Evolutionary conservation across 2,888 invertebrate genomes (phyloP).

Genomic region (Podotricha telesiphe): DNA sequence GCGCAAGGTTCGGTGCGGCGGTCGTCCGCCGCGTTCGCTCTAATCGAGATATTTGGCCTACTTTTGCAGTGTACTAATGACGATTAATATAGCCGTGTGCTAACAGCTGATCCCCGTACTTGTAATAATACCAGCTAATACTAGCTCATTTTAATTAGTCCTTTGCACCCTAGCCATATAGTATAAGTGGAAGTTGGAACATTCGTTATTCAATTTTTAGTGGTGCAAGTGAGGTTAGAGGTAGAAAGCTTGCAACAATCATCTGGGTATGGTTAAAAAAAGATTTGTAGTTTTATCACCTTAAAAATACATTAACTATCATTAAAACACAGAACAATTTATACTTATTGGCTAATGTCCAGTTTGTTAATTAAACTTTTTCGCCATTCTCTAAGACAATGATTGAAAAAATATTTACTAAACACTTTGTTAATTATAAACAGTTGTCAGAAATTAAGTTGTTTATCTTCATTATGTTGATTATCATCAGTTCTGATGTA

Average conservation of each 20-base stretch:
- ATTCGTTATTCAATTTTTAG: neutral
- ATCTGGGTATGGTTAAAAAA: slow-evolving; percentile 9
- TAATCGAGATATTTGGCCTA: slow-evolving; percentile 79
- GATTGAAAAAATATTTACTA: slow-evolving; percentile 26
- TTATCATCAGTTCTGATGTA: neutral
- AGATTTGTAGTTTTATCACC: neutral
- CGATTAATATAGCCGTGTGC: slow-evolving; percentile 79
- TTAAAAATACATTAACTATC: slow-evolving; percentile 19
- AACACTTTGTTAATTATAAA: slow-evolving; percentile 23
- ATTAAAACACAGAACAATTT: slow-evolving; percentile 11
- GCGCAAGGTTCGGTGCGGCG: slow-evolving; percentile 60
- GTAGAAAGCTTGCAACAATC: slow-evolving; percentile 3
- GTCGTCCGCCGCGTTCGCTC: slow-evolving; percentile 62
- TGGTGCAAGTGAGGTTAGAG: slow-evolving; percentile 14
- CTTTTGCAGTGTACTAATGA: slow-evolving; percentile 73
- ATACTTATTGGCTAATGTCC: slow-evolving; percentile 36
- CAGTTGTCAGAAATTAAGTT: slow-evolving; percentile 12
- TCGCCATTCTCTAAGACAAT: slow-evolving; percentile 12
- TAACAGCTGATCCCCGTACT: slow-evolving; percentile 79
- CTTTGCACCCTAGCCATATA: slow-evolving; percentile 42
- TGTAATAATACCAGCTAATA: slow-evolving; percentile 52
- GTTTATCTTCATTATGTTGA: slow-evolving; percentile 1
- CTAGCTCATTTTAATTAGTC: slow-evolving; percentile 46
- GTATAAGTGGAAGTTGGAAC: slow-evolving; percentile 6
- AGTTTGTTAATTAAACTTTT: slow-evolving; percentile 37